These are phyloP conservation scores for Microctonus aethiopoides DNA, from an alignment of 2,888 invertebrate species.

Conservation along the genomic window DNA sequence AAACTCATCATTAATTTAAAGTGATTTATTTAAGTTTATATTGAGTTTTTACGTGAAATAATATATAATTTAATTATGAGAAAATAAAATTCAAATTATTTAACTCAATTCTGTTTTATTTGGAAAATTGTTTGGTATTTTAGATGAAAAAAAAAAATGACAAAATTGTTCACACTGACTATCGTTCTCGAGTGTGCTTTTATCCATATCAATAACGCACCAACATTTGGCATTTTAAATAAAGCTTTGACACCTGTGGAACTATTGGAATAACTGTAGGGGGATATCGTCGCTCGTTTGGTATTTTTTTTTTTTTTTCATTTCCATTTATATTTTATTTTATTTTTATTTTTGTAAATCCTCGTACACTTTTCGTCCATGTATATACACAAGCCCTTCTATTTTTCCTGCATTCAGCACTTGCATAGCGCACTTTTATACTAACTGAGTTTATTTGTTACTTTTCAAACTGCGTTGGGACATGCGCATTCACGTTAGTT, in stretches of 20 bases:
- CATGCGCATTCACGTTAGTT: background rate
- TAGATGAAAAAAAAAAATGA: background rate
- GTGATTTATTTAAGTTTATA: too few relatives aligned
- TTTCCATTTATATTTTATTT: too few relatives aligned
- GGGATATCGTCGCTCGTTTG: background rate
- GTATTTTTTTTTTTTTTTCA: background rate
- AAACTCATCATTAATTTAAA: background rate
- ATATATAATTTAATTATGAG: too few relatives aligned
- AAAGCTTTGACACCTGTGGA: conserved; percentile 26
- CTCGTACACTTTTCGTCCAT: background rate
- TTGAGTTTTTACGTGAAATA: too few relatives aligned
- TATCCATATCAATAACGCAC: conserved; percentile 18
- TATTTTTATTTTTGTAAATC: background rate
- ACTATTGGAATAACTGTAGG: conserved; percentile 4
- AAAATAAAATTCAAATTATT: too few relatives aligned
- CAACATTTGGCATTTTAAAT: conserved; percentile 18
- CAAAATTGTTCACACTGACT: background rate
- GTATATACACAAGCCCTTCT: background rate
- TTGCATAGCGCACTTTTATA: background rate
- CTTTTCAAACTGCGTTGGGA: background rate
- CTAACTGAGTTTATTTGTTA: conserved; percentile 14
- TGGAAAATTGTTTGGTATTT: too few relatives aligned
- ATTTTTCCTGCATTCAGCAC: background rate
- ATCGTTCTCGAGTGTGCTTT: background rate
- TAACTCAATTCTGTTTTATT: too few relatives aligned